Evolutionary conservation across 92 coral and sea anemone genomes (phyloP).

Genomic region (Phenganax subtilis): DNA sequence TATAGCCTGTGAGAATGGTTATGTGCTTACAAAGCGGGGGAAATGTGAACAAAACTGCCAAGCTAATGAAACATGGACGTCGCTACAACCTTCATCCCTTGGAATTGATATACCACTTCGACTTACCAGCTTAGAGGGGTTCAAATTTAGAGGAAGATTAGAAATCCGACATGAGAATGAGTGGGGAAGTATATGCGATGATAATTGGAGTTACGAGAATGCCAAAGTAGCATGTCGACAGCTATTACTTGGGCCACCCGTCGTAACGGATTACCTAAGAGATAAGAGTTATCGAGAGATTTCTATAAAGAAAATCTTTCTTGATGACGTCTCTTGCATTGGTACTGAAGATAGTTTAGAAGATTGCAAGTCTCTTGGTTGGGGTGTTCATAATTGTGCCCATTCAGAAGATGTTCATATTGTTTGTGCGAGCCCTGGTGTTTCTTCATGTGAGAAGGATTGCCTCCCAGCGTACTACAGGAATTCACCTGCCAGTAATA

Average conservation of each 20-base stretch:
- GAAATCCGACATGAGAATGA: conserved; percentile 19
- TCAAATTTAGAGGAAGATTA: conserved; percentile 14
- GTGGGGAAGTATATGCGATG: conserved; percentile 33
- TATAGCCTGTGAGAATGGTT: not conserved
- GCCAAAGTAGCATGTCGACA: conserved; percentile 11
- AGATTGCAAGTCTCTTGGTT: conserved; percentile 65
- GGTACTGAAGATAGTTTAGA: conserved; percentile 53
- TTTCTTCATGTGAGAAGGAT: not conserved
- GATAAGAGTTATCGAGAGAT: not conserved
- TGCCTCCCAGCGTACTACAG: conserved; percentile 6
- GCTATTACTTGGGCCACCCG: conserved; percentile 19
- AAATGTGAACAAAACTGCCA: not conserved
- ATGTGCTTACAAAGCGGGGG: not conserved
- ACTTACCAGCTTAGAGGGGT: not conserved
- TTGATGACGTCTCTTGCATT: conserved; percentile 72
- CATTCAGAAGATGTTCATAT: conserved; percentile 73
- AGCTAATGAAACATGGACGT: not conserved
- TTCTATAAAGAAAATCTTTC: conserved; percentile 53
- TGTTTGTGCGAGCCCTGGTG: conserved; percentile 51
- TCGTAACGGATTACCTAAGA: not conserved
- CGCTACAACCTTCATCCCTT: not conserved
- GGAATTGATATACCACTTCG: not conserved
- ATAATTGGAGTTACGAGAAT: not conserved
- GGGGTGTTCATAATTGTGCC: conserved; percentile 78
- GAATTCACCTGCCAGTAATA: not conserved